These are phyloP conservation scores for Rotaria macrura DNA, from an alignment of 2,888 invertebrate genomes.

Conservation along the genomic window DNA sequence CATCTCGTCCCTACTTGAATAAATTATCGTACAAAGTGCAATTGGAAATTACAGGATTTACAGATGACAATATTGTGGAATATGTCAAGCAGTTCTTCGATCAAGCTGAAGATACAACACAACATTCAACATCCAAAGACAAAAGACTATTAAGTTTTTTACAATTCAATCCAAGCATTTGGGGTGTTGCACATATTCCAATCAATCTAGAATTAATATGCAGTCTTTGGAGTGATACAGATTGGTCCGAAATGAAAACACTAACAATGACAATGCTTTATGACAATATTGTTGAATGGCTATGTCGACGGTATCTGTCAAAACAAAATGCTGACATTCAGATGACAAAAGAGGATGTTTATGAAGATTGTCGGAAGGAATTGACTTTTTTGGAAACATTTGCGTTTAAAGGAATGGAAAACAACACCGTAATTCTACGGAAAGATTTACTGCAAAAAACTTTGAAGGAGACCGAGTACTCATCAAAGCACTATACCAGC, in stretches of 20 bases:
- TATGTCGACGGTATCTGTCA: neutral
- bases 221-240: neutral
- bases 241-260: neutral
- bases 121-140: neutral
- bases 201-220: constrained; percentile 5
- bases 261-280: neutral
- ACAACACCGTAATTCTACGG: neutral
- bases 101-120: neutral
- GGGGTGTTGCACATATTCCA: neutral
- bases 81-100: neutral
- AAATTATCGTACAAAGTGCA: neutral
- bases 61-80: neutral
- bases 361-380: neutral
- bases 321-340: neutral
- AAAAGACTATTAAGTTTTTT: neutral
- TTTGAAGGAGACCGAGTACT: neutral
- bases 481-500: neutral
- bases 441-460: neutral
- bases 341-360: neutral
- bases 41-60: neutral
- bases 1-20: constrained; percentile 1
- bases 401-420: neutral
- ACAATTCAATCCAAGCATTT: neutral
- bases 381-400: neutral
- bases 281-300: neutral